These are phyloP conservation scores for Poecilus cupreus DNA, from an alignment of 2,888 invertebrate species.

Conservation along the genomic window DNA sequence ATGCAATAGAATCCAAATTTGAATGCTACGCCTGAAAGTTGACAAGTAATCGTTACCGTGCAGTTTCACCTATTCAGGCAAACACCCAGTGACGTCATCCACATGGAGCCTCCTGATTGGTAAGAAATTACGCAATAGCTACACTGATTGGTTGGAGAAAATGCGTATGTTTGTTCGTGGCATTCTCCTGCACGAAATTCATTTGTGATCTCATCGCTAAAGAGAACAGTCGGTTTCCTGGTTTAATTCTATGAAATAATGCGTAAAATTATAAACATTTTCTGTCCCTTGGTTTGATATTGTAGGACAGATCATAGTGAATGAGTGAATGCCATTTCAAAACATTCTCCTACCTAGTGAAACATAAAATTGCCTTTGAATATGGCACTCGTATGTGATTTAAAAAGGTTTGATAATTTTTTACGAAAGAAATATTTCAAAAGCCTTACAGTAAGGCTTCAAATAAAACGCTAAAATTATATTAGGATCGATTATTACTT, in stretches of 20 bases:
- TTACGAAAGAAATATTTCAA: conserved; percentile 70
- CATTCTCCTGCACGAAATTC: conserved; percentile 67
- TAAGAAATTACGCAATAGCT: conserved; percentile 49
- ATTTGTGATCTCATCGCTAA: conserved; percentile 74
- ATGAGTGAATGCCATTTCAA: conserved; percentile 73
- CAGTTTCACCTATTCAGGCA: conserved; percentile 55
- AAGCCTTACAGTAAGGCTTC: conserved; percentile 57
- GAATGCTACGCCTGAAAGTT: conserved; percentile 7
- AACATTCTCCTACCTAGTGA: conserved; percentile 72
- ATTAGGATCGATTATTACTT: conserved; percentile 64
- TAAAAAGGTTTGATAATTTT: conserved; percentile 73
- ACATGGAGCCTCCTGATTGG: conserved; percentile 55
- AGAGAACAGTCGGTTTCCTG: conserved; percentile 72
- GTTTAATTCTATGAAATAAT: conserved; percentile 68
- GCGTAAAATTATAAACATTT: conserved; percentile 70
- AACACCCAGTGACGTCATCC: conserved; percentile 47
- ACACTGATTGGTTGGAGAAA: conserved; percentile 39
- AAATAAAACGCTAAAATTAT: conserved; percentile 69
- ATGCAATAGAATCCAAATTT: conserved; percentile 23
- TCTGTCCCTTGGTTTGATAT: conserved; percentile 70
- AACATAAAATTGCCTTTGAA: conserved; percentile 70
- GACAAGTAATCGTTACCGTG: conserved; percentile 58
- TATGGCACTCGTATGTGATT: conserved; percentile 74
- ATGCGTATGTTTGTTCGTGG: conserved; percentile 41
- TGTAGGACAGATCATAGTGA: conserved; percentile 72